phyloP scores from a whole-genome alignment of 1,140 invertebrate genomes.

The Sycophila sp. region DNA sequence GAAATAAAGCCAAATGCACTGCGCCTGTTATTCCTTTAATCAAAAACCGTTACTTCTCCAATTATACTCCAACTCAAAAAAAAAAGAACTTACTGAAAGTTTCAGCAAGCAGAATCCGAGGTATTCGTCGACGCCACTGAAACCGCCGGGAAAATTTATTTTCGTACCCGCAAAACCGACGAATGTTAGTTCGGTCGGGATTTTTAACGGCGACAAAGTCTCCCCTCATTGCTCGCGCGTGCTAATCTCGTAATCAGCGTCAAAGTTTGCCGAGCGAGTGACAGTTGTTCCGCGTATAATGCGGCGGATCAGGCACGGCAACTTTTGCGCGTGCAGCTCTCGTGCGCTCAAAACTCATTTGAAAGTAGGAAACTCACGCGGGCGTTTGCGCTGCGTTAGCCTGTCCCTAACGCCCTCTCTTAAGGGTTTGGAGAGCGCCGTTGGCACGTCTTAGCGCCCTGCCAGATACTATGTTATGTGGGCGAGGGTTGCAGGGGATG shows the following conservation, averaged over 20 bases:
- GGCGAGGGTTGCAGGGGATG: no score
- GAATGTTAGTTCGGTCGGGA: no score
- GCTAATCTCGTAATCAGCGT: background rate
- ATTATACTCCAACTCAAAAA: no score
- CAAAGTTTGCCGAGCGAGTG: background rate
- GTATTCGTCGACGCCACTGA: no score
- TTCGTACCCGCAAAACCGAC: no score
- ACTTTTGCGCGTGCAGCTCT: background rate
- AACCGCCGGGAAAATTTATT: no score
- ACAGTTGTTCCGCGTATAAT: slow-evolving; percentile 2
- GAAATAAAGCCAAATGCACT: no score
- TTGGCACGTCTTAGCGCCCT: background rate
- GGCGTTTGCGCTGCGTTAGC: background rate
- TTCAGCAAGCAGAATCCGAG: no score
- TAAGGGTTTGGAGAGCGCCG: background rate
- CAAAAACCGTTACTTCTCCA: no score
- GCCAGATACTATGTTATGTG: no score
- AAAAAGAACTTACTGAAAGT: no score
- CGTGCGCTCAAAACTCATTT: background rate
- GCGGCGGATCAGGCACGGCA: background rate
- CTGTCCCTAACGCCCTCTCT: background rate
- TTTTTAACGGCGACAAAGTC: background rate
- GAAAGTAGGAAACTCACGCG: background rate
- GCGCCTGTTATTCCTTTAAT: no score
- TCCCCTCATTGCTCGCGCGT: background rate